Conservation (phyloP, 2,888 invertebrate genomes). For the Tinea pellionella region DNA sequence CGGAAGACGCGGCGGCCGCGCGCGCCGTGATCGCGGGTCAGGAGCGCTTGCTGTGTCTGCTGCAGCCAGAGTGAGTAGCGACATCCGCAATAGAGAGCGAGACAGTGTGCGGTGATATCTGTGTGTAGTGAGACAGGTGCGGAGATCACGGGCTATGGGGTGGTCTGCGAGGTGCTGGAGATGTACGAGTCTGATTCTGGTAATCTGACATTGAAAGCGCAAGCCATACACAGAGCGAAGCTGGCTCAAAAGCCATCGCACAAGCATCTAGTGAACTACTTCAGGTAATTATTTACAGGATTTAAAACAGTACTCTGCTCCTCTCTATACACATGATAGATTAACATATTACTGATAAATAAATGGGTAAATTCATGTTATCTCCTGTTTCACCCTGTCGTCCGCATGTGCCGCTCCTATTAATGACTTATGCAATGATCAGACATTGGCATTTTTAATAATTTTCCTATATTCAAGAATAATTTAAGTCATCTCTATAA, state of each 20-base stretch:
- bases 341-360: no score
- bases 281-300: not conserved
- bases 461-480: no score
- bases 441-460: no score
- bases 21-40: constrained; percentile 18
- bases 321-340: no score
- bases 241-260: not conserved
- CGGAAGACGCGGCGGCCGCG: constrained; percentile 28
- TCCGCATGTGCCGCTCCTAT: no score
- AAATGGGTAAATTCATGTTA: no score
- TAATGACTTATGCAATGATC: no score
- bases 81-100: not conserved
- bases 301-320: no score
- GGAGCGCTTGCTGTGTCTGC: constrained; percentile 49
- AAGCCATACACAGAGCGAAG: constrained; percentile 47
- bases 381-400: no score
- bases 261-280: not conserved
- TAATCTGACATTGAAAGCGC: constrained; percentile 41
- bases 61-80: constrained; percentile 43
- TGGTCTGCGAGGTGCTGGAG: constrained; percentile 57
- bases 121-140: constrained; percentile 33
- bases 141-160: constrained; percentile 41
- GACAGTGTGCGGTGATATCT: not conserved
- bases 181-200: constrained; percentile 20
- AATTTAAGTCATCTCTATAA: no score